Percentiles rank a stretch among this genome's conserved stretches.
phyloP scores from a whole-genome alignment of 1,140 invertebrate genomes.

The Microplitis mediator region DNA sequence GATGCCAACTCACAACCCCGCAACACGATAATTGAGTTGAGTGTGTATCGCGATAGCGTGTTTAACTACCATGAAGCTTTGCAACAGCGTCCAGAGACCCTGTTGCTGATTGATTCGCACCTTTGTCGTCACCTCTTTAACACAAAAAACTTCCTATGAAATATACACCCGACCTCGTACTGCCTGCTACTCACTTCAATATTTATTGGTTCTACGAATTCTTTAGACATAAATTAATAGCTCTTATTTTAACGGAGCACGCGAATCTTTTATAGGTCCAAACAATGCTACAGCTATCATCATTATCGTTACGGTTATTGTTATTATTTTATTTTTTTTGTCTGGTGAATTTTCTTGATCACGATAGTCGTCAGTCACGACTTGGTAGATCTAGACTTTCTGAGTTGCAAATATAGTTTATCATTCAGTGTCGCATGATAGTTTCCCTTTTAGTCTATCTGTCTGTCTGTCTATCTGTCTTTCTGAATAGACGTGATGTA shows the following conservation, averaged over 20 bases:
- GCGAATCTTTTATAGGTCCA: too few relatives aligned
- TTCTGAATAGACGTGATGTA: too few relatives aligned
- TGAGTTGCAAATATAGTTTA: slow-evolving; percentile 1
- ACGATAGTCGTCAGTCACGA: background rate
- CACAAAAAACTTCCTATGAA: background rate
- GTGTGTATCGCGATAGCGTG: slow-evolving; percentile 35
- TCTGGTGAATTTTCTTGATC: background rate
- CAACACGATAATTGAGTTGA: slow-evolving; percentile 44
- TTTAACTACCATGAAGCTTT: slow-evolving; percentile 15
- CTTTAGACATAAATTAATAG: too few relatives aligned
- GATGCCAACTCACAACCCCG: slow-evolving; percentile 40
- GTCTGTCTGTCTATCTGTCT: too few relatives aligned
- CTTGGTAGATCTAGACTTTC: background rate
- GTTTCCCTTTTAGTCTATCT: too few relatives aligned
- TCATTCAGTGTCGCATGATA: slow-evolving; percentile 12
- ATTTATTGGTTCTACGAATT: too few relatives aligned
- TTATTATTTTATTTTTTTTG: background rate
- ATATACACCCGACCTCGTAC: background rate
- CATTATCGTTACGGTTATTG: too few relatives aligned
- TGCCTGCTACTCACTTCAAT: too few relatives aligned
- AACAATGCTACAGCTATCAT: too few relatives aligned
- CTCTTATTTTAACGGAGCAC: too few relatives aligned
- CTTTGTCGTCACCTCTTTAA: slow-evolving; percentile 8
- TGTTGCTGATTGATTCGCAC: slow-evolving; percentile 13
- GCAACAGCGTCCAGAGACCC: background rate